phyloP scores from a whole-genome alignment of 2,888 invertebrate genomes.

The Lasioglossum pauxillum region DNA sequence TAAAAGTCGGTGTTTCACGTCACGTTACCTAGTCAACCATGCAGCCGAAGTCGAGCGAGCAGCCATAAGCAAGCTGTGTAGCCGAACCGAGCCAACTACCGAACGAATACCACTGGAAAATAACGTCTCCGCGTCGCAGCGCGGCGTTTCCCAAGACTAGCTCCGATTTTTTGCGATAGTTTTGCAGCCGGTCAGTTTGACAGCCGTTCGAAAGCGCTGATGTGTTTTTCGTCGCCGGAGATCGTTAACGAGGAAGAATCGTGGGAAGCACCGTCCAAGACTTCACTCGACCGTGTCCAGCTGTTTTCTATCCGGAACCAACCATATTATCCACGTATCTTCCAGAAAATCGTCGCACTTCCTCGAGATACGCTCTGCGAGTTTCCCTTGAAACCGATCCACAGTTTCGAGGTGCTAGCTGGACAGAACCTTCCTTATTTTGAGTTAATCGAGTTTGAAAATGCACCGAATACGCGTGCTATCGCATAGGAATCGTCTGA shows the following conservation, averaged over 20 bases:
- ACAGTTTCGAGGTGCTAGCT: too few relatives aligned
- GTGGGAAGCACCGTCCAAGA: neutral
- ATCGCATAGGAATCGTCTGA: too few relatives aligned
- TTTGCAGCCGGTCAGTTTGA: neutral
- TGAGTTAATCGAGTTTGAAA: too few relatives aligned
- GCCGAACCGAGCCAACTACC: constrained; percentile 38
- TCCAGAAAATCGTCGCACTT: neutral
- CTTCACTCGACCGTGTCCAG: constrained; percentile 43
- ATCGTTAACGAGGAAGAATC: constrained; percentile 2
- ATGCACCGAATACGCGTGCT: too few relatives aligned
- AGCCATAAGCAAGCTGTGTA: constrained; percentile 39
- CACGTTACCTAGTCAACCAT: constrained; percentile 69
- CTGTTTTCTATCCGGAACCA: constrained; percentile 15
- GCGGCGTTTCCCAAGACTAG: constrained; percentile 24
- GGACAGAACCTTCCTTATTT: too few relatives aligned
- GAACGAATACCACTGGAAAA: constrained; percentile 49
- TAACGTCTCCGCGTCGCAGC: constrained; percentile 20
- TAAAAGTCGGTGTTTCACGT: constrained; percentile 77
- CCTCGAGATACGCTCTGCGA: neutral
- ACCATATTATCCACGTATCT: neutral
- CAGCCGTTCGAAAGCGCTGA: neutral
- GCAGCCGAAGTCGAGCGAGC: constrained; percentile 52
- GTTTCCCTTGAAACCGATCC: neutral
- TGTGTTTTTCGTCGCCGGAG: neutral
- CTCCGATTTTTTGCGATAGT: constrained; percentile 27